A percentile compares a stretch with the other conserved stretches of the same genome.
Conservation (phyloP, 2,888 invertebrate species). For the Drosophila kambysellisi region DNA sequence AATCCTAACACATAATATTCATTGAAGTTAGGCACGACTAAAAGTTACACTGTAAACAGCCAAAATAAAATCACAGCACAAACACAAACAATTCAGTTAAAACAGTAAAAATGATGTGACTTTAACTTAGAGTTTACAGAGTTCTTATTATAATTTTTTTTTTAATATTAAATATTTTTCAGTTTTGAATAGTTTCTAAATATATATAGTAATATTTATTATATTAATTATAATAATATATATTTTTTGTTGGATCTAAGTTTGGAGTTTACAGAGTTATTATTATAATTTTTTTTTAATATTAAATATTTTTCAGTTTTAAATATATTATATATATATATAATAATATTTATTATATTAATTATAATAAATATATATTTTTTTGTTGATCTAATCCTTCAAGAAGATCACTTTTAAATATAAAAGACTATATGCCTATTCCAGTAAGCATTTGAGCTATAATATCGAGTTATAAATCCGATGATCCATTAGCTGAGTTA, state of each 20-base stretch:
- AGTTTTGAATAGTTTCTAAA: background rate
- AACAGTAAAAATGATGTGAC: background rate
- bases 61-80: background rate
- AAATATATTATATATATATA: background rate
- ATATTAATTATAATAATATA: background rate
- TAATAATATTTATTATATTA: no score
- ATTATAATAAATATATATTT: background rate
- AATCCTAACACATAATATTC: constrained; percentile 15
- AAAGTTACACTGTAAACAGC: constrained; percentile 8
- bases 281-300: no score
- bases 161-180: background rate
- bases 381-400: background rate
- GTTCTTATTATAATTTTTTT: background rate
- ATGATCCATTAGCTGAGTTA: background rate
- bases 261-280: background rate
- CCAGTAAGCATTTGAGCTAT: background rate
- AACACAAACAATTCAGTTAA: background rate
- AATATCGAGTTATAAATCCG: background rate
- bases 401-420: background rate
- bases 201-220: no score
- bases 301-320: background rate
- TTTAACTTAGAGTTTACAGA: background rate
- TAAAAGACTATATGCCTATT: background rate
- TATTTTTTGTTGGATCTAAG: background rate
- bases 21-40: background rate